A percentile compares a stretch with the other conserved stretches of the same genome.
phyloP scores from a whole-genome alignment of 2,888 invertebrate genomes.

The Noctuana brunneofusca region DNA sequence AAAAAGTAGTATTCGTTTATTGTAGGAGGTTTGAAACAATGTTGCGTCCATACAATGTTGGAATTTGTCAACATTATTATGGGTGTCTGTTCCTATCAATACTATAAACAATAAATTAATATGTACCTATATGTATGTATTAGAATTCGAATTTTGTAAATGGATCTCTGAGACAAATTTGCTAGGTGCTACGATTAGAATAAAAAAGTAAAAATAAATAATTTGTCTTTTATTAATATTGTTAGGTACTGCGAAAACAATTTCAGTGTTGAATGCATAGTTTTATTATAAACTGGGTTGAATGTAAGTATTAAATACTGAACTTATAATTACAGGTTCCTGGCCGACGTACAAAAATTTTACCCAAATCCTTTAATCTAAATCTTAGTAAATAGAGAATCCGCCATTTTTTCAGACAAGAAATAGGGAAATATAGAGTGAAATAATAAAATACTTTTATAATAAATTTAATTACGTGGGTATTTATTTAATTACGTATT shows the following conservation, averaged over 20 bases:
- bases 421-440: too few relatives aligned
- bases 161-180: constrained; percentile 68
- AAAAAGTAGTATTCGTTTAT: background rate
- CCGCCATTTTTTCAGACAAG: too few relatives aligned
- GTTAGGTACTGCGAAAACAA: too few relatives aligned
- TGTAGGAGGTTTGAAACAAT: background rate
- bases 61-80: constrained; percentile 18
- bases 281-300: too few relatives aligned
- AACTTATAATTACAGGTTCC: background rate
- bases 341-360: background rate
- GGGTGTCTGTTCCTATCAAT: constrained; percentile 46
- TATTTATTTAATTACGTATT: constrained; percentile 27
- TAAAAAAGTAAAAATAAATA: constrained; percentile 61
- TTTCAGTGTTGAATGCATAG: too few relatives aligned
- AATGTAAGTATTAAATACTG: background rate
- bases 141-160: constrained; percentile 43
- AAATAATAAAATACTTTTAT: too few relatives aligned
- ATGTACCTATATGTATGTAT: constrained; percentile 29
- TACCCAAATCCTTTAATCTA: too few relatives aligned
- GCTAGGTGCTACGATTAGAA: constrained; percentile 75
- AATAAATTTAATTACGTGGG: too few relatives aligned
- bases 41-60: constrained; percentile 16
- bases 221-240: constrained; percentile 14
- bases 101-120: constrained; percentile 26
- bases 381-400: too few relatives aligned